A percentile compares a stretch with the other conserved stretches of the same genome.
These are phyloP conservation scores for Anser brachyrhynchus DNA, from an alignment of 2,113 vertebrate species.

Conservation along the genomic window DNA sequence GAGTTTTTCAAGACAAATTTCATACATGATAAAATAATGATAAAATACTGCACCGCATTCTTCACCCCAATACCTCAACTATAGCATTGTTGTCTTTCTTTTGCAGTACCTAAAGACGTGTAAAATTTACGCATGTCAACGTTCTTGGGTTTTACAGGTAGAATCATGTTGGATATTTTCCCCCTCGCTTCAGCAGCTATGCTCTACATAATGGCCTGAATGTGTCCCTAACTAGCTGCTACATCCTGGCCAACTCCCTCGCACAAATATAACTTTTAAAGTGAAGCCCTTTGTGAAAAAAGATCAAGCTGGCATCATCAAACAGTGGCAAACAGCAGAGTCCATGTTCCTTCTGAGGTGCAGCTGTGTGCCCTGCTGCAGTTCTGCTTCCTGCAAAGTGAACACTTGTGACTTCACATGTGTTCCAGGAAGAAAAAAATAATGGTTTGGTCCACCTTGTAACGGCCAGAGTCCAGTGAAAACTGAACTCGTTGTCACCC, in stretches of 20 bases:
- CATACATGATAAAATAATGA: not conserved
- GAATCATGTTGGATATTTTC: not conserved
- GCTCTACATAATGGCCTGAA: not conserved
- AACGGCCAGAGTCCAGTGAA: not conserved
- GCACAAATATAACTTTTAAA: not conserved
- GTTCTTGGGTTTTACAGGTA: not conserved
- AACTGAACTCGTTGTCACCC: not conserved
- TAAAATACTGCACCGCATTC: not conserved
- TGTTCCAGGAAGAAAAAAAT: not conserved
- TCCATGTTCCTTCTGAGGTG: not conserved
- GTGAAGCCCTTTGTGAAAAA: not conserved
- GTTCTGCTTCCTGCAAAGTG: not conserved
- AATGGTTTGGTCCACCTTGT: not conserved
- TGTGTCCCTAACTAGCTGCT: not conserved
- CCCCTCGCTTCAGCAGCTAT: not conserved
- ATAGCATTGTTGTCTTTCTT: not conserved
- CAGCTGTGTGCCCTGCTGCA: not conserved
- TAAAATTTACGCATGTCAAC: not conserved
- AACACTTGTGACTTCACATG: not conserved
- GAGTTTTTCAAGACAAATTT: not conserved
- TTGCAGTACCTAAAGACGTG: not conserved
- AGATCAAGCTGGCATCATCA: not conserved
- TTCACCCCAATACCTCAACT: not conserved
- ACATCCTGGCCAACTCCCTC: not conserved
- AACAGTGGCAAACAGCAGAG: not conserved